Base-by-base conservation (phyloP, 2,888 invertebrate species). In the Ormyrus thymus region DNA sequence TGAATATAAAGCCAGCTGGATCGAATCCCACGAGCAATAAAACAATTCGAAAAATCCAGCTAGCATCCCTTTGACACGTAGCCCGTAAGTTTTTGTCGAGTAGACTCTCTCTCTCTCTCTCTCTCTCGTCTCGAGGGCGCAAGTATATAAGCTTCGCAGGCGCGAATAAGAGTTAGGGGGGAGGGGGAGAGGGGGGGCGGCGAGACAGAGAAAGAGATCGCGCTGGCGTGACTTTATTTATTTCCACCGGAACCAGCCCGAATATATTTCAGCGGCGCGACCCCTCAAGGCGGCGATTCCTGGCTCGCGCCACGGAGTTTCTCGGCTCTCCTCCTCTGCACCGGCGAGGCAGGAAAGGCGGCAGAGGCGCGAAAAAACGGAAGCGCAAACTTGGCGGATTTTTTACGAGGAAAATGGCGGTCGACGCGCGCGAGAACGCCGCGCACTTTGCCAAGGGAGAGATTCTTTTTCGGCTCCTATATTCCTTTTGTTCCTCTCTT, bases 231-330 rank as follows among this genome's bases (percentile, higher is more conserved):
- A 89, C 88, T 89, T 90, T 90, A 90, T 90, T 90, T 90, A 90
- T 90, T 87, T 90, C 88, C 86, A 89, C 83, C 90, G 90, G 90
- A 90, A 90, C 88, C 86, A 86, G 89, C 87, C 87, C 87, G 89
- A 89, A 90, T 89, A 90, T 89, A 90, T 90, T 88, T 89, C 85
- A 86, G 87, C 86, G 83, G 66, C 53, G 50, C 84, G 83, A 83
- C 79, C 81, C 84, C 82, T 84, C 83, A 82, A 83, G 84, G 84
- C 62, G 84, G 83, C 85, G 85, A 81, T 84, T 84, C 84, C 48
- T 59, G 66, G 74, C 59, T 11, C 50, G 83, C 84, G 84, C 84
- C 45, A 0, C 6, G 8, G 29, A 29, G 29, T 29, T 29, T 29
- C 55, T 8, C 59, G 46, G 29, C 4, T 85, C 83, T 83, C 6